These are phyloP conservation scores for Drosophila arizonae DNA, from an alignment of 1,140 invertebrate species.

Conservation along the genomic window DNA sequence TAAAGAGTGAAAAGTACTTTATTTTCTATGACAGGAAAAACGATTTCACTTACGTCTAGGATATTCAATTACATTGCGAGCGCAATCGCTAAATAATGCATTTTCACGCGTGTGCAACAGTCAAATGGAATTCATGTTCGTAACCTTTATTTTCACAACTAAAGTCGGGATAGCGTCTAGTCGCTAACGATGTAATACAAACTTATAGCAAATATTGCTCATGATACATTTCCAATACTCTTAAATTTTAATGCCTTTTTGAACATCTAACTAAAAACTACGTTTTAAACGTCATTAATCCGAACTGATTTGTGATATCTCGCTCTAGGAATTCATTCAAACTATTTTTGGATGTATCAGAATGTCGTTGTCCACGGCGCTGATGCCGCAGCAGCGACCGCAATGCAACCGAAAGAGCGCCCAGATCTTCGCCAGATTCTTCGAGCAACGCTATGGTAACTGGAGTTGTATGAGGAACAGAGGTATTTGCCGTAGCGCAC, in stretches of 20 bases:
- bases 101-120: slow-evolving; percentile 22
- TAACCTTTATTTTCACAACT: background rate
- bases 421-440: slow-evolving; percentile 26
- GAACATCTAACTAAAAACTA: background rate
- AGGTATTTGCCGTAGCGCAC: slow-evolving; percentile 15
- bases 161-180: background rate
- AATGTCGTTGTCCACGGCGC: slow-evolving; percentile 41
- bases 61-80: slow-evolving; percentile 8
- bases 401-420: slow-evolving; percentile 27
- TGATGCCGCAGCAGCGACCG: slow-evolving; percentile 40
- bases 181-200: background rate
- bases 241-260: no score
- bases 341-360: slow-evolving; percentile 1
- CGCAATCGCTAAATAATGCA: slow-evolving; percentile 3
- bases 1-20: background rate
- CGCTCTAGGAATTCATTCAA: slow-evolving; percentile 13
- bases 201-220: no score
- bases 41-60: slow-evolving; percentile 10
- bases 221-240: no score
- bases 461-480: slow-evolving; percentile 34
- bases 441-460: slow-evolving; percentile 28
- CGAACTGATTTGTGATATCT: background rate
- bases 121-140: background rate
- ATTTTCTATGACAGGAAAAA: slow-evolving; percentile 53
- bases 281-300: slow-evolving; percentile 8